Conservation (phyloP, 2,113 vertebrate genomes). For the Numenius arquata region DNA sequence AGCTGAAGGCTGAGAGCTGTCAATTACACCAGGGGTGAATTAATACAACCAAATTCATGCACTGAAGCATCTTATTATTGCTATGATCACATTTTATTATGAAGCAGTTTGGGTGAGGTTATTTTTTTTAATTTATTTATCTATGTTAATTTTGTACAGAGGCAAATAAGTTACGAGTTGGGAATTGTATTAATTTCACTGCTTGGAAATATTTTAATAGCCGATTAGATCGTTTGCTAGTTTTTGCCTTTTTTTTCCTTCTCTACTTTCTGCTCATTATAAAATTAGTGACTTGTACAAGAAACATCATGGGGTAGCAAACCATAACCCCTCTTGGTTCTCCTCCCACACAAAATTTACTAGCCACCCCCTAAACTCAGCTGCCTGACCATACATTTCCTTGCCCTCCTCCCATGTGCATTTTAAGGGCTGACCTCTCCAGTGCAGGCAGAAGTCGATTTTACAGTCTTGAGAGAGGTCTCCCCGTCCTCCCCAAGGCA, state of each 20-base stretch:
- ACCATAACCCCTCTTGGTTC: background rate
- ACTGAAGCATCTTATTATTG: slow-evolving; percentile 56
- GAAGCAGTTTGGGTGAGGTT: slow-evolving; percentile 67
- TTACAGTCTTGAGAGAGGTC: background rate
- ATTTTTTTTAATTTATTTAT: slow-evolving; percentile 75
- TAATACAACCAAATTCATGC: slow-evolving; percentile 67
- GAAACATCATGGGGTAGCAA: background rate
- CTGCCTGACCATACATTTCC: background rate
- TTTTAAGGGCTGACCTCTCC: background rate
- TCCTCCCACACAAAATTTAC: background rate
- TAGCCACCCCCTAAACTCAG: background rate
- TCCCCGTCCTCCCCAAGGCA: background rate
- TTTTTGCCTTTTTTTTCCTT: background rate
- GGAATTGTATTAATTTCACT: slow-evolving; percentile 73
- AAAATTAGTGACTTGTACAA: slow-evolving; percentile 20
- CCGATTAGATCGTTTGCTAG: slow-evolving; percentile 17
- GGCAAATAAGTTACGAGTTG: slow-evolving; percentile 71
- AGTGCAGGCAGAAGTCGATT: background rate
- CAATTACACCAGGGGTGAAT: slow-evolving; percentile 69
- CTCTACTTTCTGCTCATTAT: slow-evolving; percentile 8
- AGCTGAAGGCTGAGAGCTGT: slow-evolving; percentile 69
- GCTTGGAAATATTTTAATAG: slow-evolving; percentile 61
- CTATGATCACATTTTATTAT: slow-evolving; percentile 70
- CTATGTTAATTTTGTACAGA: slow-evolving; percentile 75
- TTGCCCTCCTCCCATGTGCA: background rate